A percentile compares a stretch with the other conserved stretches of the same genome.
These are phyloP conservation scores for Pristionchus entomophagus DNA, from an alignment of 2,888 invertebrate species.

Conservation along the genomic window DNA sequence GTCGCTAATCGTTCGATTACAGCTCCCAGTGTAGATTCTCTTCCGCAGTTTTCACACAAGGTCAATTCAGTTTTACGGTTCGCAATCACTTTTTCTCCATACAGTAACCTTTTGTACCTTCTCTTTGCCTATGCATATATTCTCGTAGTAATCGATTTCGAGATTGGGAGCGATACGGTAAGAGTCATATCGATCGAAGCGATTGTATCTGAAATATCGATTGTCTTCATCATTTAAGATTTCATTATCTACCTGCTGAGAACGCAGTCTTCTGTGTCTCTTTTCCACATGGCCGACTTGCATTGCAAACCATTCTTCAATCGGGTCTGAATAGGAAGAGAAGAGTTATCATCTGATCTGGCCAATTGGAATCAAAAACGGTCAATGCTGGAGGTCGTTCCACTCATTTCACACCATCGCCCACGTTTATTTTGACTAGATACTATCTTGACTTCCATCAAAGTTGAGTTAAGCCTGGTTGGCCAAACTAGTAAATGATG, in stretches of 20 bases:
- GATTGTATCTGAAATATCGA: slow-evolving; percentile 26
- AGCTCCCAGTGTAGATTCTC: neutral
- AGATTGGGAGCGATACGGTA: slow-evolving; percentile 47
- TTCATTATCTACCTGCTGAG: neutral
- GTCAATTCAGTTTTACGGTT: neutral
- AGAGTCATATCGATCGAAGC: slow-evolving; percentile 35
- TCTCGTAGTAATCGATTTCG: slow-evolving; percentile 48
- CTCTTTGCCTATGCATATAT: slow-evolving; percentile 43
- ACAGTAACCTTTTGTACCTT: slow-evolving; percentile 23
- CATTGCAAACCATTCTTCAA: neutral
- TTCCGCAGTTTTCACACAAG: neutral
- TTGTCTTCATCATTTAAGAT: neutral
- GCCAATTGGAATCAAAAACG: neutral
- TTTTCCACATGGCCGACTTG: slow-evolving; percentile 47
- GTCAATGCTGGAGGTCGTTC: neutral
- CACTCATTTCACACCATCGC: neutral
- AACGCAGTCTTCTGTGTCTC: slow-evolving; percentile 43
- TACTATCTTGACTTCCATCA: neutral
- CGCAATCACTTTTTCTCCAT: neutral
- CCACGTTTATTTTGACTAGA: neutral
- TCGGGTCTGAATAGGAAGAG: slow-evolving; percentile 14
- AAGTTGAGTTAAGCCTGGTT: neutral
- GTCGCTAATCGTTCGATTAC: neutral
- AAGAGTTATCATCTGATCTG: neutral
- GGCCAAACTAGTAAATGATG: neutral